These are phyloP conservation scores for Clarias laeviceps DNA, from an alignment of 2,797 vertebrate genomes.

Conservation along the genomic window DNA sequence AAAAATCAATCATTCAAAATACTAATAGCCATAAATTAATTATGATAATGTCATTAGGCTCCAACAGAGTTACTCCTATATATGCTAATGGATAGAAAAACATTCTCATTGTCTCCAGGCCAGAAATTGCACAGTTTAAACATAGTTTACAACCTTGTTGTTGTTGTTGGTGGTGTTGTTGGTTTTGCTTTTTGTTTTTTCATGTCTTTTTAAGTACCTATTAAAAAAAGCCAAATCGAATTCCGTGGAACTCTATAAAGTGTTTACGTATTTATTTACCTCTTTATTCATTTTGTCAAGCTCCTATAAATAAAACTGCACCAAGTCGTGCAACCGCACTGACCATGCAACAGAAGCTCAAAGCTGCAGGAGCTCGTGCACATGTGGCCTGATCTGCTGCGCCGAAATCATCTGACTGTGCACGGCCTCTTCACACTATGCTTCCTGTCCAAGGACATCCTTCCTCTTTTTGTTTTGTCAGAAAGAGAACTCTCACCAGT, in stretches of 20 bases:
- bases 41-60: not conserved
- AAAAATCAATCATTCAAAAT: not conserved
- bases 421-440: conserved; percentile 54
- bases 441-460: conserved; percentile 69
- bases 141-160: too few relatives aligned
- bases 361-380: not conserved
- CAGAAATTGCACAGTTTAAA: not conserved
- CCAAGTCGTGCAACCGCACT: too few relatives aligned
- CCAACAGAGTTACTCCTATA: not conserved
- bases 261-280: not conserved
- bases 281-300: not conserved
- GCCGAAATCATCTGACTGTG: conserved; percentile 39
- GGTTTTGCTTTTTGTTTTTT: too few relatives aligned
- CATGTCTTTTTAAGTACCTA: too few relatives aligned
- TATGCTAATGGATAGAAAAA: not conserved
- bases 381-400: conserved; percentile 22
- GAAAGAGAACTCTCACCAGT: conserved; percentile 57
- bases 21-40: not conserved
- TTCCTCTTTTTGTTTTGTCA: conserved; percentile 66
- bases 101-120: not conserved
- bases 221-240: not conserved
- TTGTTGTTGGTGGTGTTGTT: too few relatives aligned
- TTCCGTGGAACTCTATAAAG: not conserved
- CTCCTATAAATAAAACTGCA: not conserved
- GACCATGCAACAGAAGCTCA: not conserved